phyloP scores from a whole-genome alignment of 2,113 vertebrate species.

The Caranx melampygus region DNA sequence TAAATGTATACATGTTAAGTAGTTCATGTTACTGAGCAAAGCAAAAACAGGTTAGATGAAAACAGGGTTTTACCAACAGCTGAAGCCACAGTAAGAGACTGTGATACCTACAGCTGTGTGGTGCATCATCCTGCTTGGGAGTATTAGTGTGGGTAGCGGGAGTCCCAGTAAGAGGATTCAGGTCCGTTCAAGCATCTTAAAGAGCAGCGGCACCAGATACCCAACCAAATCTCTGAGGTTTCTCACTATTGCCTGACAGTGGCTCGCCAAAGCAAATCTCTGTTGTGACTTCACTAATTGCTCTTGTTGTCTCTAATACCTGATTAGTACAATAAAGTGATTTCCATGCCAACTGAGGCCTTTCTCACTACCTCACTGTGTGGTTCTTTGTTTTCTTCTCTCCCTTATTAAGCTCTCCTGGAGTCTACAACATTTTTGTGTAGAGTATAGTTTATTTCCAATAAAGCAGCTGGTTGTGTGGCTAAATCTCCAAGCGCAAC shows the following conservation, averaged over 20 bases:
- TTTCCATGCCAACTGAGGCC: slow-evolving; percentile 40
- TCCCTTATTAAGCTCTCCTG: not conserved
- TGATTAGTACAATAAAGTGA: slow-evolving; percentile 60
- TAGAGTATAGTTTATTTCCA: slow-evolving; percentile 1
- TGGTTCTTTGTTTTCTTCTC: slow-evolving; percentile 15
- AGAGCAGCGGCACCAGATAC: slow-evolving; percentile 21
- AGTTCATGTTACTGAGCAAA: not conserved
- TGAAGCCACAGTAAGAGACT: not conserved
- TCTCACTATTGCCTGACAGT: slow-evolving; percentile 15
- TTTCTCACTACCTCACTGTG: slow-evolving; percentile 12
- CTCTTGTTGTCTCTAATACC: slow-evolving; percentile 46
- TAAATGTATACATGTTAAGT: not conserved
- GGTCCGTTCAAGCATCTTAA: slow-evolving; percentile 42
- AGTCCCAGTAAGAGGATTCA: slow-evolving; percentile 63
- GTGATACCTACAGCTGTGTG: not conserved
- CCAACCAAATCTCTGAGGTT: slow-evolving; percentile 48
- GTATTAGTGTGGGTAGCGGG: slow-evolving; percentile 30
- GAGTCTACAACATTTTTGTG: not conserved
- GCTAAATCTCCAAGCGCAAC: slow-evolving; percentile 5
- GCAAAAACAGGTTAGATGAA: slow-evolving; percentile 6
- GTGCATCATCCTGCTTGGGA: not conserved
- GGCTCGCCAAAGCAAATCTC: slow-evolving; percentile 40
- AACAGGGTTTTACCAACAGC: not conserved
- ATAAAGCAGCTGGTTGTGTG: not conserved
- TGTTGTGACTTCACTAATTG: slow-evolving; percentile 56